Evolutionary conservation across 1,140 invertebrate genomes (phyloP), one percentile per base, ranked within the genome.

Genomic region (Apis florea): DNA sequence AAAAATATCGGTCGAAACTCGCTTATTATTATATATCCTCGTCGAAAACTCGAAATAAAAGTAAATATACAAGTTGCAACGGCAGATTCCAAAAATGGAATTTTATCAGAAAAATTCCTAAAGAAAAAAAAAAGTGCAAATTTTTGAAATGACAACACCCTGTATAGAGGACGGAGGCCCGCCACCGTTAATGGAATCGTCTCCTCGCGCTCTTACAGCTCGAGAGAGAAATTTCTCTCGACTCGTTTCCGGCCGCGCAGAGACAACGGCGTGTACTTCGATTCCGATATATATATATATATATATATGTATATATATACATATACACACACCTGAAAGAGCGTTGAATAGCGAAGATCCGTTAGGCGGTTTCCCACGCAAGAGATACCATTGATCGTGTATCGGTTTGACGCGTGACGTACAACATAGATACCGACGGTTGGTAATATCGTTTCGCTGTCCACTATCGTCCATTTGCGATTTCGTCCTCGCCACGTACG

Each of bases 381-480:
- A 67, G 80, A 89, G 86, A 88, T 90, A 90, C 85, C 88, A 90
- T 89, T 90, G 89, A 89, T 90, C 87, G 80, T 58, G 59, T 79
- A 82, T 89, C 79, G 90, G 84, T 85, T 81, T 89, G 82, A 83
- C 83, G 70, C 79, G 70, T 61, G 59, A 61, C 59, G 31, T 40
- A 40, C 24, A 71, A 71, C 63, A 51, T 31, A 86, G 89, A 90
- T 90, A 90, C 75, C 70, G 82, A 40, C 71, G 31, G 31, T 40
- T 70, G 24, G 79, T 82, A 86, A 80, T 87, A 82, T 84, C 85
- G 80, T 83, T 79, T 67, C 75, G 56, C 58, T 58, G 61, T 56
- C 54, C 71, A 17, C 70, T 53, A 40, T 54, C 58, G 31, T 26
- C 83, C 17, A 19, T 4, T n/a, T 21, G 9, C 61, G 61, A 17